A percentile compares a stretch with the other conserved stretches of the same genome.
Conservation (phyloP, 2,113 vertebrate species). For the Smithornis capensis region DNA sequence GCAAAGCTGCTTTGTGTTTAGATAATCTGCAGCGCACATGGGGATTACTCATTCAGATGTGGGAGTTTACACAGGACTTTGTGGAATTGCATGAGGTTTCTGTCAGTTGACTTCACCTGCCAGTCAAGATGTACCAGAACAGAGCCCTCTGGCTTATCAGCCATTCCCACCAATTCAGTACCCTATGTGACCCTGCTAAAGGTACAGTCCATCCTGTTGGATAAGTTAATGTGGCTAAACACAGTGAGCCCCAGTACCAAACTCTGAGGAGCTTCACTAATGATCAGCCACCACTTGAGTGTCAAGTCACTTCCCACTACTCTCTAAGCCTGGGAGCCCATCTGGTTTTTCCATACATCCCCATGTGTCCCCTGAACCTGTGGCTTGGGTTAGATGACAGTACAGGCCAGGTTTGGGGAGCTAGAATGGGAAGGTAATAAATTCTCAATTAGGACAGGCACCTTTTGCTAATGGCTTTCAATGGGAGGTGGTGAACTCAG, state of each 20-base stretch:
- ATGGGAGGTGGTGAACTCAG: not conserved
- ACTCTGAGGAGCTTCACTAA: not conserved
- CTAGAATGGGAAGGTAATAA: not conserved
- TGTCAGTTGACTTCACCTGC: not conserved
- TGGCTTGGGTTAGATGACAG: not conserved
- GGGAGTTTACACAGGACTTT: not conserved
- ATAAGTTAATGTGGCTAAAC: not conserved
- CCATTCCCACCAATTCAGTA: not conserved
- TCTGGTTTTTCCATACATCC: fast-evolving
- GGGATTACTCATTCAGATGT: not conserved
- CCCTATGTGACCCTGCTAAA: not conserved
- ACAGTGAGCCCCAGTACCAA: not conserved
- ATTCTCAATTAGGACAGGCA: not conserved
- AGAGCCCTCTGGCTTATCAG: not conserved
- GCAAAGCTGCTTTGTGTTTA: not conserved
- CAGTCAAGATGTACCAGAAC: not conserved
- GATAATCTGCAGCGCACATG: fast-evolving
- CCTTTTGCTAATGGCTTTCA: not conserved
- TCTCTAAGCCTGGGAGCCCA: not conserved
- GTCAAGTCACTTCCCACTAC: too few relatives aligned
- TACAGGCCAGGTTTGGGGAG: not conserved
- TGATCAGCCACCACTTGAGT: not conserved
- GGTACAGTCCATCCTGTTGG: fast-evolving
- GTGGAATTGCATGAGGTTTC: not conserved
- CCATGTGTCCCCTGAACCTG: not conserved